These are phyloP conservation scores for Drosophila greeni DNA, from an alignment of 2,888 invertebrate genomes.

Conservation along the genomic window DNA sequence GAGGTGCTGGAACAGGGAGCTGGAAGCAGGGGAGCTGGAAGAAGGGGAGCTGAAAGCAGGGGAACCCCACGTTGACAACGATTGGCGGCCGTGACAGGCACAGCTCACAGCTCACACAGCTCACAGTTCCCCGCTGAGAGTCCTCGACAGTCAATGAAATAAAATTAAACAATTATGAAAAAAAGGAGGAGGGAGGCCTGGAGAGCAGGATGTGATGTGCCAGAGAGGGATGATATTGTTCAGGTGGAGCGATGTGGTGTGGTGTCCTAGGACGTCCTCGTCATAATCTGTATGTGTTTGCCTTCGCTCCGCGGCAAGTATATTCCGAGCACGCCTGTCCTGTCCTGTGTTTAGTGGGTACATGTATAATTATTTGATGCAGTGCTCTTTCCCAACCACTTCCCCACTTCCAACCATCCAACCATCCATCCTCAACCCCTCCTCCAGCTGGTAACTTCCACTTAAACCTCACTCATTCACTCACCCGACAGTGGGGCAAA, in stretches of 20 bases:
- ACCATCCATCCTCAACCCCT: not conserved
- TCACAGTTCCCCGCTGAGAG: constrained; percentile 11
- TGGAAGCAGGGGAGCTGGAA: too few species aligned
- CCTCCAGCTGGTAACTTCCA: constrained; percentile 25
- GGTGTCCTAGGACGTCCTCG: constrained; percentile 4
- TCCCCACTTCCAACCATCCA: not conserved
- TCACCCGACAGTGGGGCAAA: constrained; percentile 49
- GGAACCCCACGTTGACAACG: constrained; percentile 30
- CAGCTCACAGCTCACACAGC: constrained; percentile 1
- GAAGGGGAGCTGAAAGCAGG: too few species aligned
- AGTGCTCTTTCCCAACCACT: not conserved
- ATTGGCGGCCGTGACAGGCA: constrained; percentile 31
- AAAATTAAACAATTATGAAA: constrained; percentile 65
- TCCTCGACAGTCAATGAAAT: constrained; percentile 63
- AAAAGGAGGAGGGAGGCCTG: not conserved
- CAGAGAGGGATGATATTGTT: not conserved
- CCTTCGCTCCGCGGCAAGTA: constrained; percentile 15
- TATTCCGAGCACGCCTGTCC: constrained; percentile 21
- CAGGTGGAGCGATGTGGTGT: not conserved
- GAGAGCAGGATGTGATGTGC: not conserved
- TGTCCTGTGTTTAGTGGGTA: constrained; percentile 10
- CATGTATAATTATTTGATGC: constrained; percentile 41
- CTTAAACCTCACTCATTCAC: constrained; percentile 39
- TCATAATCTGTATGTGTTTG: constrained; percentile 27
- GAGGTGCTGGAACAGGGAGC: too few species aligned